phyloP scores from a whole-genome alignment of 2,113 vertebrate species.

The Odontesthes bonariensis region DNA sequence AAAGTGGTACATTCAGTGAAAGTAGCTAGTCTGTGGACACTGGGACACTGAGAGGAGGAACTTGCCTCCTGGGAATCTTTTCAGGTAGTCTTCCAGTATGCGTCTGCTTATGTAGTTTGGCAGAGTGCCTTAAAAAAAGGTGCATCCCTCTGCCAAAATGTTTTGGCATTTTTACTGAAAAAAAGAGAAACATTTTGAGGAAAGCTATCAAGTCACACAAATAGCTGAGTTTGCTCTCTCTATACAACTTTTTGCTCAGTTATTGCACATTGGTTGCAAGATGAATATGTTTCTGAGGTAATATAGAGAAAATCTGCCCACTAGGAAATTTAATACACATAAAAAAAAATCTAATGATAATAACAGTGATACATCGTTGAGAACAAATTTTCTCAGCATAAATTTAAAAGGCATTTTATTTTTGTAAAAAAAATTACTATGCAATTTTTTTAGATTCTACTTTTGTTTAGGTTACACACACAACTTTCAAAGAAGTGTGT shows the following conservation, averaged over 20 bases:
- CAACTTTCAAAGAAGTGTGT: no score
- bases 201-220: slow-evolving; percentile 20
- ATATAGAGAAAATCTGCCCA: no score
- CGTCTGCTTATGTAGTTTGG: slow-evolving; percentile 10
- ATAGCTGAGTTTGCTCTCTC: slow-evolving; percentile 23
- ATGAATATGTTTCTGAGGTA: background rate
- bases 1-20: background rate
- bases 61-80: slow-evolving; percentile 1
- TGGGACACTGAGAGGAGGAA: background rate
- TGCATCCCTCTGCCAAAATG: slow-evolving; percentile 37
- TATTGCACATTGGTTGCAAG: background rate
- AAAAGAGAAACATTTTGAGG: slow-evolving; percentile 18
- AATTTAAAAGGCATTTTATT: no score
- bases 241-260: background rate
- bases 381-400: no score
- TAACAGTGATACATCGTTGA: no score
- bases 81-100: slow-evolving; percentile 4
- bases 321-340: no score
- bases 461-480: no score
- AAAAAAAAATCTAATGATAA: no score
- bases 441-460: no score
- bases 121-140: slow-evolving; percentile 24
- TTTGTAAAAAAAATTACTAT: no score
- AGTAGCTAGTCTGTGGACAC: no score
- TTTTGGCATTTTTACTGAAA: slow-evolving; percentile 42